A percentile compares a stretch with the other conserved stretches of the same genome.
phyloP scores from a whole-genome alignment of 1,140 invertebrate species.

The Drosophila rhopaloa region DNA sequence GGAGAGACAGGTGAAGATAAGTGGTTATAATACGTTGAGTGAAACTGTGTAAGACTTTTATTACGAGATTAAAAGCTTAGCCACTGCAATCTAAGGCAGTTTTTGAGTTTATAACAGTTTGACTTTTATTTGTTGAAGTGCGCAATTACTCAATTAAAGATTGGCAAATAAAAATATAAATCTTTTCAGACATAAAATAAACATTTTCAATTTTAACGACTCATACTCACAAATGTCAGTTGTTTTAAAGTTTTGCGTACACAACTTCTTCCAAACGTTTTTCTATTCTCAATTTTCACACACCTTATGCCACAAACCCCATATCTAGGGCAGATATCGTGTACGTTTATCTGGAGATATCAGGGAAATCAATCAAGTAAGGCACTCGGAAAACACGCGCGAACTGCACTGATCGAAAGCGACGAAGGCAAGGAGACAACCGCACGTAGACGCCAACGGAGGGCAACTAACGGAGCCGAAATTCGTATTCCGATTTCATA shows the following conservation, averaged over 20 bases:
- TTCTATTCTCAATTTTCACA: conserved; percentile 20
- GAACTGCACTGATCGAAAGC: conserved; percentile 22
- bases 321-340: conserved; percentile 30
- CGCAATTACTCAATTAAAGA: background rate
- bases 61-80: background rate
- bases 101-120: too few relatives aligned
- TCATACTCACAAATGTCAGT: conserved; percentile 4
- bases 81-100: background rate
- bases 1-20: background rate
- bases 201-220: too few relatives aligned
- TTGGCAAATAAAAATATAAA: too few relatives aligned
- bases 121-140: background rate
- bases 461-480: conserved; percentile 63
- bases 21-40: background rate
- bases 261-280: too few relatives aligned
- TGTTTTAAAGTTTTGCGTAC: too few relatives aligned
- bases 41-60: background rate
- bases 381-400: conserved; percentile 29
- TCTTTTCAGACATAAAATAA: too few relatives aligned
- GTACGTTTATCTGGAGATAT: conserved; percentile 31
- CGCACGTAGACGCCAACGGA: conserved; percentile 61
- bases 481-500: conserved; percentile 65
- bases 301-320: conserved; percentile 22
- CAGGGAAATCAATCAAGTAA: conserved; percentile 36
- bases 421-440: conserved; percentile 40